Base-by-base conservation (phyloP, 2,797 vertebrate species). In the Cyclopterus lumpus region DNA sequence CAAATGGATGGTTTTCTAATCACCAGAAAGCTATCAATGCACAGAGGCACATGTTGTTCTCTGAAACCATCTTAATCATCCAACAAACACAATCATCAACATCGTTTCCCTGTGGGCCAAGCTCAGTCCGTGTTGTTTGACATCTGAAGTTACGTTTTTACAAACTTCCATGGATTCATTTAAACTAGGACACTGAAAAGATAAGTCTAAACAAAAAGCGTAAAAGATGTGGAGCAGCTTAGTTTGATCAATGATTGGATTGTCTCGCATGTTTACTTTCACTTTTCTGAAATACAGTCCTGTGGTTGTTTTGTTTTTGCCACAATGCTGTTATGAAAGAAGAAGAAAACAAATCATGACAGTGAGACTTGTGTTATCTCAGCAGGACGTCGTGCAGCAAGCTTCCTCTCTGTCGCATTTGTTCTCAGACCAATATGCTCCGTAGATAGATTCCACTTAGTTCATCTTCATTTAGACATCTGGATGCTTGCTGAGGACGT, bases 1-100 rank as follows among this genome's bases (percentile, higher is more conserved):
- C 87, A 91, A 94, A 92, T 83, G 65, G 80, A 92, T 88, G 77
- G 58, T 65, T 91, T 88, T 89, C 90, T 92, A 93, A 94, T 93
- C 87, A 90, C 79, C 84, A 81, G 68, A 34, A 89, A 86, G 80
- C 82, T 84, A 81, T 81, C 49, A 77, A 87, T 61, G 75, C 81
- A 71, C 79, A 68, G 73, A 89, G 81, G 80, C 77, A 78, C 78
- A 67, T 81, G 84, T 90, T 84, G 88, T 89, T 93, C 84, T 79
- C 67, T 74, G 65, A 90, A 88, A 84, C 77, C 86, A 80, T 88
- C 68, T 81, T 83, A 91, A 90, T 94, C 91, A 91, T 89, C 83
- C 80, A 70, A 73, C 77, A 91, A 89, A 93, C 87, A 90, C 88
- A 93, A 85, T 91, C 83, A 88, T 87, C 64, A 15, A 75, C 73